Evolutionary conservation across 2,113 vertebrate species (phyloP).

Genomic region (Isichthys henryi): DNA sequence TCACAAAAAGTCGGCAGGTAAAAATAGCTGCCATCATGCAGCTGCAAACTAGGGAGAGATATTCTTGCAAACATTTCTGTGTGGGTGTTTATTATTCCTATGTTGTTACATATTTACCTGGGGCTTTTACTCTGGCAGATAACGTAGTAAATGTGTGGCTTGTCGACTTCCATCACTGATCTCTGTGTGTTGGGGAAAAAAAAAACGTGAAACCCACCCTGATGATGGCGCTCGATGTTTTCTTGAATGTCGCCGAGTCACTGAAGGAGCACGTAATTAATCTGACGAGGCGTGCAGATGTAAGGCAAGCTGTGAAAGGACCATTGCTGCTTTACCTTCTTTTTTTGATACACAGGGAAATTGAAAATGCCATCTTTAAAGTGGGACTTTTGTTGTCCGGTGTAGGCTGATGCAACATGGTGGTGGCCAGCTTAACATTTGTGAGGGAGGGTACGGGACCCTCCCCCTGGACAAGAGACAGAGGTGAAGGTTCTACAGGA

Average conservation of each 20-base stretch:
- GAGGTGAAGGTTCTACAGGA: neutral
- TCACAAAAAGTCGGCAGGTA: neutral
- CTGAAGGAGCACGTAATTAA: neutral
- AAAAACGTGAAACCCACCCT: neutral
- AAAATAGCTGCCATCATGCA: neutral
- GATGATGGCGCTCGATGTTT: neutral
- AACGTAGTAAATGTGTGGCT: neutral
- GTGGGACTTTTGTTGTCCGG: neutral
- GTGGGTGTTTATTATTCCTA: neutral
- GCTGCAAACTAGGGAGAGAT: neutral
- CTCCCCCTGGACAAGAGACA: neutral
- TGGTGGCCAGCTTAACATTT: constrained; percentile 2
- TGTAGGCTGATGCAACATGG: neutral
- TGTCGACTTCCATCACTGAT: neutral
- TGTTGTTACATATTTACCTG: neutral
- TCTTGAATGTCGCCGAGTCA: neutral
- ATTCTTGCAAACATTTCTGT: neutral
- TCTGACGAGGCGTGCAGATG: neutral
- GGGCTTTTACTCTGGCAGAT: neutral
- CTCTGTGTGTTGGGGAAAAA: neutral
- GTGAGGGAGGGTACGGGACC: neutral
- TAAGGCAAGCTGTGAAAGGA: neutral
- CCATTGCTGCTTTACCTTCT: neutral
- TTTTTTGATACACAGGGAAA: neutral
- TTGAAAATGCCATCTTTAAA: neutral